A percentile compares a stretch with the other conserved stretches of the same genome.
These are phyloP conservation scores for Oxygymnocypris stewartii DNA, from an alignment of 2,113 vertebrate genomes.

Conservation along the genomic window DNA sequence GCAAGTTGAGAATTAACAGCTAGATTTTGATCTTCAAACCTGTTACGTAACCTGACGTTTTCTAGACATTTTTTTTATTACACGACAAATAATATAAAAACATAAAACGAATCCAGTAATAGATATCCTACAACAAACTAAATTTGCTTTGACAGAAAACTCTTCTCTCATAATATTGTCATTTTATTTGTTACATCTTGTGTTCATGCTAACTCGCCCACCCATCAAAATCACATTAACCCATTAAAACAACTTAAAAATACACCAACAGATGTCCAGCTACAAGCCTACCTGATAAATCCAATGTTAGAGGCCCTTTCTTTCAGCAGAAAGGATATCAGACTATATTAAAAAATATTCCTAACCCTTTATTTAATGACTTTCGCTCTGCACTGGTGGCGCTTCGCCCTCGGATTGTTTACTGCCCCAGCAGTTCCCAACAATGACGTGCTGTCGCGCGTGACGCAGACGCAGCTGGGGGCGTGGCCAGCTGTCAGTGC, in stretches of 20 bases:
- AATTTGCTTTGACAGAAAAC: not conserved
- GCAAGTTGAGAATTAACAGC: not conserved
- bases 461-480: slow-evolving; percentile 44
- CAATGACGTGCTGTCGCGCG: slow-evolving; percentile 75
- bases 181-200: not conserved
- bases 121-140: not conserved
- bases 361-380: not conserved
- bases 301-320: not conserved
- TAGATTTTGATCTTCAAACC: not conserved
- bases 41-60: not conserved
- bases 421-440: slow-evolving; percentile 79
- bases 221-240: not conserved
- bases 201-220: not conserved
- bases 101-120: not conserved
- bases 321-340: not conserved
- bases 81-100: not conserved
- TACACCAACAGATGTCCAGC: not conserved
- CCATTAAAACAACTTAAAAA: not conserved
- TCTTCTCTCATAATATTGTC: not conserved
- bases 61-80: not conserved
- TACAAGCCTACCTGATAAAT: slow-evolving; percentile 7
- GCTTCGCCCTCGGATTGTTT: slow-evolving; percentile 75
- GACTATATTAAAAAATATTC: not conserved
- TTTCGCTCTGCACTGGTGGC: not conserved
- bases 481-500: slow-evolving; percentile 50